Evolutionary conservation across 2,797 vertebrate species (phyloP).

Genomic region (Helicolenus hilgendorfi): DNA sequence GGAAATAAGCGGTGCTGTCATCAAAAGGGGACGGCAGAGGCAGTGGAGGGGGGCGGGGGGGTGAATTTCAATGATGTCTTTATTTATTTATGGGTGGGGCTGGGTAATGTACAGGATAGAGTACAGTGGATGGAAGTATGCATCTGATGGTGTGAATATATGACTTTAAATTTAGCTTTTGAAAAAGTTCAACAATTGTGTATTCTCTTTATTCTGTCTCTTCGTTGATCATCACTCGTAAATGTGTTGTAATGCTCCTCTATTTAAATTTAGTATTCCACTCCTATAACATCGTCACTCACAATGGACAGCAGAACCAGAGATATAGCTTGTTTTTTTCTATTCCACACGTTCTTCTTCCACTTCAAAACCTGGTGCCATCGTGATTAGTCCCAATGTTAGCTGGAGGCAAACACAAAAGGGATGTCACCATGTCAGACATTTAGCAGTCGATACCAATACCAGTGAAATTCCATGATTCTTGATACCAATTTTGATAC

Average conservation of each 20-base stretch:
- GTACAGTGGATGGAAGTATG: not conserved
- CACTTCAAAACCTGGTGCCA: not conserved
- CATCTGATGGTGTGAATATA: not conserved
- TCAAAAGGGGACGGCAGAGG: not conserved
- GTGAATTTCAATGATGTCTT: slow-evolving; percentile 51
- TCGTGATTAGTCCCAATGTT: no score
- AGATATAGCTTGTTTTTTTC: not conserved
- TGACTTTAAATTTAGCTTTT: not conserved
- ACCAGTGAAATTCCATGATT: no score
- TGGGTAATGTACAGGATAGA: not conserved
- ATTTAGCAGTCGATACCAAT: no score
- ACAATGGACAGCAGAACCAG: not conserved
- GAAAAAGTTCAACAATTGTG: not conserved
- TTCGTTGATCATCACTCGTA: not conserved
- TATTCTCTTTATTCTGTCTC: not conserved
- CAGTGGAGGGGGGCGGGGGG: slow-evolving; percentile 18
- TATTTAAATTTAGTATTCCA: not conserved
- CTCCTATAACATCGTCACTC: not conserved
- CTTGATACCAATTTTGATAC: no score
- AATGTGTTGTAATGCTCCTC: no score
- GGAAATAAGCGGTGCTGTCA: slow-evolving; percentile 53
- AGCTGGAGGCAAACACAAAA: no score
- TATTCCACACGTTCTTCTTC: not conserved
- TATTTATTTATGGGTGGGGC: slow-evolving; percentile 13
- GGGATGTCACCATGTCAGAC: no score